A percentile compares a stretch with the other conserved stretches of the same genome.
Conservation (phyloP, 2,888 invertebrate species). For the Harpalus rubripes region DNA sequence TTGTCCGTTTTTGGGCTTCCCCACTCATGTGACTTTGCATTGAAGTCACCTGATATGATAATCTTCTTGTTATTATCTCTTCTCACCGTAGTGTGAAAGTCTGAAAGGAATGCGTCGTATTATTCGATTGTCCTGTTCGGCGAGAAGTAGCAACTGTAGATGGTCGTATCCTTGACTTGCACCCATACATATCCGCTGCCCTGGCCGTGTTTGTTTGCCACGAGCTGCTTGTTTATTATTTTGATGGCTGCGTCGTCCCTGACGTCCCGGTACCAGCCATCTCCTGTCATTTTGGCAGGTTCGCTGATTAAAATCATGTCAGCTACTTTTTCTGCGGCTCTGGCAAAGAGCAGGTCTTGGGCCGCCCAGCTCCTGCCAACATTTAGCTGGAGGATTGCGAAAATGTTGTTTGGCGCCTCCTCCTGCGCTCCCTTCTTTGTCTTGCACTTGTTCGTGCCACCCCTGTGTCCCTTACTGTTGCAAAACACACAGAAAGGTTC, state of each 20-base stretch:
- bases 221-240: not conserved
- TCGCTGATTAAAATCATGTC: conserved; percentile 68
- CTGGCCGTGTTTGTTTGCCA: not conserved
- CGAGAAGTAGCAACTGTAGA: conserved; percentile 39
- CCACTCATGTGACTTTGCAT: conserved; percentile 66
- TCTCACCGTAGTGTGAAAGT: not conserved
- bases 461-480: not conserved
- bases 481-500: conserved; percentile 12
- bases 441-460: not conserved
- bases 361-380: conserved; percentile 48
- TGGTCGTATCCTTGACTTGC: not conserved
- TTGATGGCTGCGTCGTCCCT: conserved; percentile 14
- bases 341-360: conserved; percentile 64
- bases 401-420: conserved; percentile 14
- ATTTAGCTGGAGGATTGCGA: conserved; percentile 45
- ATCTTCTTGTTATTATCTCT: not conserved
- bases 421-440: conserved; percentile 6
- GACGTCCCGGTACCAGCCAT: conserved; percentile 7
- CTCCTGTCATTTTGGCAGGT: not conserved
- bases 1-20: conserved; percentile 55
- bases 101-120: not conserved
- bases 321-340: conserved; percentile 70
- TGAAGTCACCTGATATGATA: conserved; percentile 58
- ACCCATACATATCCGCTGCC: conserved; percentile 6
- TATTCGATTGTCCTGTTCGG: conserved; percentile 11